These are phyloP conservation scores for Goniozus legneri DNA, from an alignment of 1,140 invertebrate species.

Conservation along the genomic window DNA sequence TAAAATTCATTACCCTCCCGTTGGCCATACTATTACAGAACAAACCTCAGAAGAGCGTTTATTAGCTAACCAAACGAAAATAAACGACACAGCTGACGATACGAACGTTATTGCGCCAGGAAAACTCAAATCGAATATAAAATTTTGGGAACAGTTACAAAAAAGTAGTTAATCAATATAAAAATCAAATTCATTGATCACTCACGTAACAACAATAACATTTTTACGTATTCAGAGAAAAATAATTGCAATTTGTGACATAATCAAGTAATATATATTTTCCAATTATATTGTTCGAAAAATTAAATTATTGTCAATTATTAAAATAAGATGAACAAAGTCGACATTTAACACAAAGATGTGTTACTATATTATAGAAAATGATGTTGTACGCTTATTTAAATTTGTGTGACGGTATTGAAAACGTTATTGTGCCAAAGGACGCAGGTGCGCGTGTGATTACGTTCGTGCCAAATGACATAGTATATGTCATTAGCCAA, in stretches of 20 bases:
- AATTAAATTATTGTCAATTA: too few species aligned
- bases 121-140: constrained; percentile 43
- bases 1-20: constrained; percentile 29
- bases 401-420: too few species aligned
- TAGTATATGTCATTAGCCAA: constrained; percentile 24
- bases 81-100: constrained; percentile 8
- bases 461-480: constrained; percentile 27
- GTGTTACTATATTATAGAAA: neutral
- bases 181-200: neutral
- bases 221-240: too few species aligned
- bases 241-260: too few species aligned
- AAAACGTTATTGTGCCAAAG: too few species aligned
- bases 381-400: neutral
- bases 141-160: constrained; percentile 47
- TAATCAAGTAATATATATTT: too few species aligned
- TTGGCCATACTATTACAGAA: constrained; percentile 25
- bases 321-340: too few species aligned
- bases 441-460: constrained; percentile 6
- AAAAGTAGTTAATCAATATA: constrained; percentile 23
- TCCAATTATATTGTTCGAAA: too few species aligned
- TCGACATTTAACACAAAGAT: too few species aligned
- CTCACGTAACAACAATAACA: constrained; percentile 5
- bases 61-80: constrained; percentile 18
- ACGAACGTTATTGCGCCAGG: constrained; percentile 31
- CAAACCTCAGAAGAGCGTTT: constrained; percentile 20